A percentile compares a stretch with the other conserved stretches of the same genome.
phyloP scores from a whole-genome alignment of 2,888 invertebrate species.

The Chrysodeixis includens region DNA sequence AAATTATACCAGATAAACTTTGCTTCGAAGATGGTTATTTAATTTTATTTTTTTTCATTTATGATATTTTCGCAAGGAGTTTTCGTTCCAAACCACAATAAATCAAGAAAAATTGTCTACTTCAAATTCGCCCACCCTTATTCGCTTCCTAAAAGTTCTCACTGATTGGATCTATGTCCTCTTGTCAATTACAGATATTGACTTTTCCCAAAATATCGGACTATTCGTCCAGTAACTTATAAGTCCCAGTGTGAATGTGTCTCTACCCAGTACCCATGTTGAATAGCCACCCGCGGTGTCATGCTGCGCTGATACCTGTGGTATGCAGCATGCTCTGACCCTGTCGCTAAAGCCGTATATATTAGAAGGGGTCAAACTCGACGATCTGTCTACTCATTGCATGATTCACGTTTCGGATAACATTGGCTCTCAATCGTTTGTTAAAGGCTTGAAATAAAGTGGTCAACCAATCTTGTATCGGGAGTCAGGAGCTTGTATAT shows the following conservation, averaged over 20 bases:
- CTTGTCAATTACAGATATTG: background rate
- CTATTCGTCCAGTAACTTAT: background rate
- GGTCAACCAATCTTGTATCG: background rate
- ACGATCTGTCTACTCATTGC: constrained; percentile 49
- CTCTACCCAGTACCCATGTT: constrained; percentile 6
- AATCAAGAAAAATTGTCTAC: no score
- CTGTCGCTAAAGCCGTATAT: constrained; percentile 55
- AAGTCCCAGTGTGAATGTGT: constrained; percentile 15
- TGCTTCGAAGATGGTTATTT: background rate
- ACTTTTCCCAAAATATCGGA: no score
- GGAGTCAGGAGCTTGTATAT: background rate
- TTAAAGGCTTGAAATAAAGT: background rate
- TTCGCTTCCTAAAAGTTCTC: background rate
- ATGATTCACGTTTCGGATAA: constrained; percentile 42
- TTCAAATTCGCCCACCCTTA: background rate
- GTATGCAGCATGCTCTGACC: constrained; percentile 59
- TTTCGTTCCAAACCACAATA: no score
- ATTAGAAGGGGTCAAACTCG: constrained; percentile 54
- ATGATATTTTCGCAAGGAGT: no score
- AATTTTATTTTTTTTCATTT: no score
- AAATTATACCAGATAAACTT: background rate
- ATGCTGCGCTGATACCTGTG: constrained; percentile 57
- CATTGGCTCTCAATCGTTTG: constrained; percentile 27
- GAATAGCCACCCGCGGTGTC: constrained; percentile 64
- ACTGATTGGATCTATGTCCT: no score